These are phyloP conservation scores for Euplagia quadripunctaria DNA, from an alignment of 2,888 invertebrate species.

Conservation along the genomic window DNA sequence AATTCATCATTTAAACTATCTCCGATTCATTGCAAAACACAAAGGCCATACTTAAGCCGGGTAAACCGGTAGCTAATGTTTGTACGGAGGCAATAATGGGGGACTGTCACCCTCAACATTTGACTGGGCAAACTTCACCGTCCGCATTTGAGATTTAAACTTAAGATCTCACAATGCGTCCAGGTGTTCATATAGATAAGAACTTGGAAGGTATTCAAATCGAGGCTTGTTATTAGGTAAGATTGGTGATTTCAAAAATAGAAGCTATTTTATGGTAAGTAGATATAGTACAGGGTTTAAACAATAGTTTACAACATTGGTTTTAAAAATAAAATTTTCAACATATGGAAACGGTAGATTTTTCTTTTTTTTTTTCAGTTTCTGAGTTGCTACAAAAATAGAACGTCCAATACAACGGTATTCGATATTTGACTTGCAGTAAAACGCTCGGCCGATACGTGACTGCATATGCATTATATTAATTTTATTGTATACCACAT, in stretches of 20 bases:
- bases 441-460: slow-evolving; percentile 36
- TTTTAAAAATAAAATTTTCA: background rate
- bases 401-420: slow-evolving; percentile 18
- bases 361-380: background rate
- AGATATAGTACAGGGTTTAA: too few species aligned
- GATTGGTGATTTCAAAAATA: slow-evolving; percentile 3
- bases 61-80: slow-evolving; percentile 75
- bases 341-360: background rate
- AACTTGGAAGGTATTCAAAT: slow-evolving; percentile 28
- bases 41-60: slow-evolving; percentile 63
- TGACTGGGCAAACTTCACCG: slow-evolving; percentile 77
- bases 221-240: slow-evolving; percentile 5
- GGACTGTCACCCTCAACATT: slow-evolving; percentile 75
- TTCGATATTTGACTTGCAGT: slow-evolving; percentile 38
- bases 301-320: too few species aligned
- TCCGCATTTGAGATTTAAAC: slow-evolving; percentile 56
- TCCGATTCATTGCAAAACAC: slow-evolving; percentile 32
- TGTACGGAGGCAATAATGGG: slow-evolving; percentile 83
- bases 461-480: slow-evolving; percentile 43
- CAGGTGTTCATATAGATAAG: slow-evolving; percentile 44
- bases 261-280: background rate
- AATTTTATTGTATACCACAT: slow-evolving; percentile 28
- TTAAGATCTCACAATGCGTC: slow-evolving; percentile 46
- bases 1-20: slow-evolving; percentile 54
- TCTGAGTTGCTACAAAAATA: background rate